phyloP scores from a whole-genome alignment of 2,113 vertebrate species.

The Nyctibius bracteatus region DNA sequence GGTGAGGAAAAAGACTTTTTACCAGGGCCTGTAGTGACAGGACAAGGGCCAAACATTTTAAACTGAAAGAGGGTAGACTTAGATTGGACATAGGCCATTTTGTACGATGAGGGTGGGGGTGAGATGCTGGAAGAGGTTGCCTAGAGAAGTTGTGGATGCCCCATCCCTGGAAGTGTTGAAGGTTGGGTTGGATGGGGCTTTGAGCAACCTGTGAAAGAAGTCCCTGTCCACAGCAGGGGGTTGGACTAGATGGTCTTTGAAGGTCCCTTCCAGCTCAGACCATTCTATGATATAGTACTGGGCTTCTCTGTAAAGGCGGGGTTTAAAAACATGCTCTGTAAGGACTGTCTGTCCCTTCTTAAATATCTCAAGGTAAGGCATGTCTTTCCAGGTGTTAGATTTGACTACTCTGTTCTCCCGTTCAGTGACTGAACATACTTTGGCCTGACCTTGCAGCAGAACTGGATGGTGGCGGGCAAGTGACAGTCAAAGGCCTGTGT shows the following conservation, averaged over 20 bases:
- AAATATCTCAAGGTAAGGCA: neutral
- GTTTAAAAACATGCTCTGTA: neutral
- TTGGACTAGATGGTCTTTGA: too few species aligned
- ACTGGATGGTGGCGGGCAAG: neutral
- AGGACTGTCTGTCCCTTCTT: neutral
- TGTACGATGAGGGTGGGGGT: neutral
- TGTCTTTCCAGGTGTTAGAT: neutral
- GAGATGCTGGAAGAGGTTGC: neutral
- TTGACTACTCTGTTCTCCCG: neutral
- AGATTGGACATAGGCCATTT: fast-evolving
- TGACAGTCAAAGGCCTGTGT: neutral
- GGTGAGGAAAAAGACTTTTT: neutral
- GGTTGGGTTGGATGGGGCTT: neutral
- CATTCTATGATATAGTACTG: neutral
- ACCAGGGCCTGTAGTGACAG: neutral
- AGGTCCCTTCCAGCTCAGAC: neutral
- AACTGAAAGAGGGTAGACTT: neutral
- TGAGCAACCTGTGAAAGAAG: neutral
- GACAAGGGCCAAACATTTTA: neutral
- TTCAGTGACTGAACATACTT: neutral
- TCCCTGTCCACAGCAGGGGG: neutral
- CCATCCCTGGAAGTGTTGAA: neutral
- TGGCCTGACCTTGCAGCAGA: neutral
- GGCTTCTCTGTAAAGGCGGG: neutral
- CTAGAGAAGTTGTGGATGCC: neutral